These are phyloP conservation scores for Syrphus vitripennis DNA, from an alignment of 2,888 invertebrate genomes.

Conservation along the genomic window DNA sequence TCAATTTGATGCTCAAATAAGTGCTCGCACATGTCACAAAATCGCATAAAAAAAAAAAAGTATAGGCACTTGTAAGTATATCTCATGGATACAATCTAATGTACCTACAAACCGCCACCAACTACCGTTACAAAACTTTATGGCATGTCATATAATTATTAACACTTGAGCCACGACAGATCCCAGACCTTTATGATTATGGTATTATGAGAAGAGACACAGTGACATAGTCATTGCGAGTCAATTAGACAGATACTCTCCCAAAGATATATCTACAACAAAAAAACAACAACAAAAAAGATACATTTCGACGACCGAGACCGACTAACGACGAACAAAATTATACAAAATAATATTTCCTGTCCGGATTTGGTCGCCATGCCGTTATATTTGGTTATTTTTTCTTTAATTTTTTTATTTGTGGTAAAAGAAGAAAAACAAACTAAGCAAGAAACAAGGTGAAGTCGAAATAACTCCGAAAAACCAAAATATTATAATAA, in stretches of 20 bases:
- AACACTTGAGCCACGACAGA: conserved; percentile 16
- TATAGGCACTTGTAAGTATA: neutral
- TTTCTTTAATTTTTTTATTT: neutral
- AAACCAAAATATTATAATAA: neutral
- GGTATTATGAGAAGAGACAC: conserved; percentile 2
- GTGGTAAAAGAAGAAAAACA: conserved; percentile 10
- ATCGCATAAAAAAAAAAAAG: conserved; percentile 32
- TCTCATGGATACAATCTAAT: conserved; percentile 33
- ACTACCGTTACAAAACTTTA: conserved; percentile 58
- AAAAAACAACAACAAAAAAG: neutral
- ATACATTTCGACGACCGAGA: too few species aligned
- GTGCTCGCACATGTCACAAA: conserved; percentile 61
- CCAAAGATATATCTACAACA: neutral
- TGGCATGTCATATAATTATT: conserved; percentile 57
- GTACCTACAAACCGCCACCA: neutral
- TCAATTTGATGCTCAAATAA: conserved; percentile 23
- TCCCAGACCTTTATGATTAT: neutral
- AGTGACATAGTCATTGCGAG: conserved; percentile 59
- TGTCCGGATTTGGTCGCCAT: conserved; percentile 39
- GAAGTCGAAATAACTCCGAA: conserved; percentile 22
- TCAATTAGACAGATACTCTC: conserved; percentile 31
- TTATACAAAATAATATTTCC: conserved; percentile 3
- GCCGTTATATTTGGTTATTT: conserved; percentile 28
- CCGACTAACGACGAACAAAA: neutral
- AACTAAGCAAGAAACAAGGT: neutral